Conservation (phyloP, 35 echinoderm and acorn worm genomes). For the Apostichopus japonicus region DNA sequence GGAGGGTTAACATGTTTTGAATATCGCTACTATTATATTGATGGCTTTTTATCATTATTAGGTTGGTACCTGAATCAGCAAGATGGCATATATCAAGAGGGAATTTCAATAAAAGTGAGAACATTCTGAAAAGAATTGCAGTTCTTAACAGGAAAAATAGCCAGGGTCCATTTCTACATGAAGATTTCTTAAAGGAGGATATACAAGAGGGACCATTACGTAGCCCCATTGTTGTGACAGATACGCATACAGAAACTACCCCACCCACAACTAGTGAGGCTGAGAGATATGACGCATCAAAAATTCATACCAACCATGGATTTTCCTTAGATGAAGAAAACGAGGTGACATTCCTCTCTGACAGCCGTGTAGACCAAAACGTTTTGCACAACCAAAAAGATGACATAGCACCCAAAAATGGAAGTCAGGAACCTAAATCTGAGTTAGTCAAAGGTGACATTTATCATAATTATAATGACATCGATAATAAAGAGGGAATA, state of each 20-base stretch:
- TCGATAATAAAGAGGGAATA: neutral
- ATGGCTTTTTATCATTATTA: neutral
- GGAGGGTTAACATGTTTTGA: neutral
- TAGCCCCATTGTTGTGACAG: neutral
- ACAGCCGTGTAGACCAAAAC: neutral
- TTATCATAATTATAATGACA: neutral
- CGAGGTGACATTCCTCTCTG: neutral
- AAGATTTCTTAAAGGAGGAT: neutral
- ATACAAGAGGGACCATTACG: neutral
- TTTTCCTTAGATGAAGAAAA: neutral
- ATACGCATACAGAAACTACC: neutral
- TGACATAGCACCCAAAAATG: neutral
- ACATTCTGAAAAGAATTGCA: slow-evolving; percentile 19
- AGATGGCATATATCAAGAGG: slow-evolving; percentile 27
- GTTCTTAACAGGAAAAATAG: slow-evolving; percentile 3
- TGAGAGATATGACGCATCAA: neutral
- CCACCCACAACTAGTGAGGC: neutral
- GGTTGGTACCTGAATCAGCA: slow-evolving; percentile 9
- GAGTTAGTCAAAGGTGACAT: neutral
- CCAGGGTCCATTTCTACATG: neutral
- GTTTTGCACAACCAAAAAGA: neutral
- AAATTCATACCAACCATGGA: neutral
- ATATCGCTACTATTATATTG: neutral
- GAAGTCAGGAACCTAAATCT: neutral
- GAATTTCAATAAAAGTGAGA: neutral